Evolutionary conservation across 2,113 vertebrate species (phyloP), one percentile per base, ranked within the genome.

Genomic region (Athene cunicularia): DNA sequence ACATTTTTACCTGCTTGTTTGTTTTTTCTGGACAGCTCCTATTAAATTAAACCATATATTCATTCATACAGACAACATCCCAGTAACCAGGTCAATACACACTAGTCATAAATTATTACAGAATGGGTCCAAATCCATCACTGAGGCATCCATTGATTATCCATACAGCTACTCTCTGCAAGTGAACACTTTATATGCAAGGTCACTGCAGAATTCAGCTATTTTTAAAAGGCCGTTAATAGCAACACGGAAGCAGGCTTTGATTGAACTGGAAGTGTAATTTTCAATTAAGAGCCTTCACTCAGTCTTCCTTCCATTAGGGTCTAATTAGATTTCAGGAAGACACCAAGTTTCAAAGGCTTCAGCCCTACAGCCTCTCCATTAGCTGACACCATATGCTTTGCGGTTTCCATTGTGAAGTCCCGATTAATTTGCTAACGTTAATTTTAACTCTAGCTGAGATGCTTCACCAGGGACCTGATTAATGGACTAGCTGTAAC

Each of bases 301-400:
- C 49, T 97, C 55, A 27, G 90, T 94, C 95, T 97, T 92, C 93
- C 88, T 97, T 96, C 94, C 94, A 93, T 96, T 97, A 95, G 39
- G 27, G 26, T 94, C 94, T 97, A 97, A 98, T 98, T 97, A 97
- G 95, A 96, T 94, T 95, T 98, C 96, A 97, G 92, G 82, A 96
- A 89, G 95, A 92, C 39, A 64, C 2, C 7, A 59, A 67, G 93
- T 80, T 64, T 80, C 37, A 76, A 79, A 63, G 64, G 74, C 59
- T 63, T 82, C 88, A 94, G 88, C 63, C 64, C n/a, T 90, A 43
- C 86, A 95, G 90, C 62, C 86, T 95, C 91, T 91, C 94, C 96
- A 95, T 97, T 97, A 97, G 90, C 77, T 92, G 93, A 95, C 96
- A 96, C 96, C 96, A 95, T 95, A 96, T 95, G 96, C 93, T 91